phyloP scores from a whole-genome alignment of 1,140 invertebrate species.

The Listronotus oregonensis region DNA sequence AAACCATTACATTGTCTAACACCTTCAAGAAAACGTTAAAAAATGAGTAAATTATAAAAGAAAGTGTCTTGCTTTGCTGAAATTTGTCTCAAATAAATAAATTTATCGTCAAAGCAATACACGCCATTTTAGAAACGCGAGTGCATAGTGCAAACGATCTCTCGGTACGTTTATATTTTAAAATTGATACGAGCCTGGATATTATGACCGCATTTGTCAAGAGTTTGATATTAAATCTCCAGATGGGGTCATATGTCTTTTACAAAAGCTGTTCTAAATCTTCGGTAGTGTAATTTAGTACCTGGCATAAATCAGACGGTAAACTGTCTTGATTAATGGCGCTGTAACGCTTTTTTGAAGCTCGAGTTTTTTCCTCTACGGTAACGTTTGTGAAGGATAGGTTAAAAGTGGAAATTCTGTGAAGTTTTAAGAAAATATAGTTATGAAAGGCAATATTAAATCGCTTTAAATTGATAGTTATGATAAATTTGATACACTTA shows the following conservation, averaged over 20 bases:
- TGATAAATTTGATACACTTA: too few relatives aligned
- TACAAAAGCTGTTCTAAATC: constrained; percentile 39
- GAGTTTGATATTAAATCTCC: constrained; percentile 40
- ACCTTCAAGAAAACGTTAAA: too few relatives aligned
- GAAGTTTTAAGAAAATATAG: neutral
- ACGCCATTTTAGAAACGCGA: neutral
- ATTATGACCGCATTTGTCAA: constrained; percentile 40
- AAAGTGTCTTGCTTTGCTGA: too few relatives aligned
- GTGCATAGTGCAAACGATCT: constrained; percentile 13
- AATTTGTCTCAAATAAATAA: too few relatives aligned
- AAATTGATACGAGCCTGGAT: constrained; percentile 34
- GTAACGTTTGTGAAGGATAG: constrained; percentile 8
- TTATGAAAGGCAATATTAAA: too few relatives aligned
- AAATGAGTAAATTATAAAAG: too few relatives aligned
- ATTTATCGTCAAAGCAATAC: too few relatives aligned
- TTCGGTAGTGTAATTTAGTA: constrained; percentile 37
- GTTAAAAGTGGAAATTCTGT: constrained; percentile 1
- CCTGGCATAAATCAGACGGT: constrained; percentile 36
- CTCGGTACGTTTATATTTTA: constrained; percentile 29
- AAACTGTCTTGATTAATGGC: constrained; percentile 33
- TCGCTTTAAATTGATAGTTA: too few relatives aligned
- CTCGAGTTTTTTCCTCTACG: constrained; percentile 19
- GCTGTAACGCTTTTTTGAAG: constrained; percentile 34
- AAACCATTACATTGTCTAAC: too few relatives aligned
- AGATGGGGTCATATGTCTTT: constrained; percentile 39